These are phyloP conservation scores for Diaperis boleti DNA, from an alignment of 2,888 invertebrate genomes.

Conservation along the genomic window DNA sequence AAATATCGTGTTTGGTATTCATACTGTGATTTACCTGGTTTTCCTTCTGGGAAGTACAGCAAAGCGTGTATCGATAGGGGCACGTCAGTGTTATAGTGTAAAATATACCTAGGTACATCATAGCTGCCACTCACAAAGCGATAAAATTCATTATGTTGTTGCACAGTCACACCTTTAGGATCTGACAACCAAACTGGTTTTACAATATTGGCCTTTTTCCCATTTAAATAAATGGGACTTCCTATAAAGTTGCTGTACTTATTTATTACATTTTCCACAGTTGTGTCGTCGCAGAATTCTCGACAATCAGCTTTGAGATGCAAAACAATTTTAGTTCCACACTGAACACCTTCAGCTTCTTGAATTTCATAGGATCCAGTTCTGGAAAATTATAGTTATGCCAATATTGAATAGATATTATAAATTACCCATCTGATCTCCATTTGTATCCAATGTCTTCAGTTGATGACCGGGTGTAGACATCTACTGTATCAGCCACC, in stretches of 20 bases:
- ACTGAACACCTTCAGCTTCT: slow-evolving; percentile 84
- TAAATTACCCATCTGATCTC: slow-evolving; percentile 87
- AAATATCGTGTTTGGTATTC: no score
- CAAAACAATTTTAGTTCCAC: slow-evolving; percentile 94
- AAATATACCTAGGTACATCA: slow-evolving; percentile 88
- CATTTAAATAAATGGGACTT: slow-evolving; percentile 91
- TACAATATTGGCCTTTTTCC: slow-evolving; percentile 88
- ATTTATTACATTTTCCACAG: slow-evolving; percentile 86
- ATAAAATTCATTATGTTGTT: slow-evolving; percentile 95
- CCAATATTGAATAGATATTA: not conserved
- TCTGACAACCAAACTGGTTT: slow-evolving; percentile 95
- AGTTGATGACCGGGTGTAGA: slow-evolving; percentile 82
- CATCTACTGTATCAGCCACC: slow-evolving; percentile 96
- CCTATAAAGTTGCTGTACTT: slow-evolving; percentile 99
- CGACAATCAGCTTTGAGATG: slow-evolving; percentile 89
- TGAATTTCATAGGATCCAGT: slow-evolving; percentile 91
- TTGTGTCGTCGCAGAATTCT: slow-evolving; percentile 89
- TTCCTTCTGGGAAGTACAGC: slow-evolving; percentile 94
- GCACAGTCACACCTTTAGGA: slow-evolving; percentile 84
- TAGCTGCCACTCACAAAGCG: slow-evolving; percentile 88
- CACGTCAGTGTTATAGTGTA: slow-evolving; percentile 94
- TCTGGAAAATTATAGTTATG: slow-evolving; percentile 64
- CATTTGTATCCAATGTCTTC: slow-evolving; percentile 84
- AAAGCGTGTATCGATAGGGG: slow-evolving; percentile 92
- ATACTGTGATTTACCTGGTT: slow-evolving; percentile 61